Conservation (phyloP, 2,113 vertebrate genomes). For the Eurypyga helias region DNA sequence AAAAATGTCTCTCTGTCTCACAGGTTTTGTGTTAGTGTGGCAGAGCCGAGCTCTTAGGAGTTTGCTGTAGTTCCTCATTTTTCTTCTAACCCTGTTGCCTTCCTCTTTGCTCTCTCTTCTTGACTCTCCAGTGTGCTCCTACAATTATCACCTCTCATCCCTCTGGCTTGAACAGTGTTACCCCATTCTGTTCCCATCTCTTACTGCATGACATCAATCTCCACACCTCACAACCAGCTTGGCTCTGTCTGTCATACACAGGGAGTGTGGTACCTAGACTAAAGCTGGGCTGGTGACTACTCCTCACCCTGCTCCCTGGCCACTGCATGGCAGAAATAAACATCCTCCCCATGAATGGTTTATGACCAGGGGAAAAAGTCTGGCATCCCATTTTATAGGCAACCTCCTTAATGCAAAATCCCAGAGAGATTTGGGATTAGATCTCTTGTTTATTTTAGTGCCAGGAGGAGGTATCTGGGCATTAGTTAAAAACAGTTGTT, state of each 20-base stretch:
- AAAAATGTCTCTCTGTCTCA: background rate
- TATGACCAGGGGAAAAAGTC: background rate
- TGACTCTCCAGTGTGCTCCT: background rate
- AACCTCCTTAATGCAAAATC: background rate
- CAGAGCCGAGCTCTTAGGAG: background rate
- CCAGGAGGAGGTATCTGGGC: background rate
- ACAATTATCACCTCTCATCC: background rate
- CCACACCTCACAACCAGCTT: background rate
- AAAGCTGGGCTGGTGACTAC: background rate
- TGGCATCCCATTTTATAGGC: background rate
- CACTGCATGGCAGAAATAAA: background rate
- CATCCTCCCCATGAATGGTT: background rate
- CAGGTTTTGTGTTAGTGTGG: background rate
- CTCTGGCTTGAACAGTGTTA: background rate
- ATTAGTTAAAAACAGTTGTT: background rate
- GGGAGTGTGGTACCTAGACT: background rate
- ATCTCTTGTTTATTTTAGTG: background rate
- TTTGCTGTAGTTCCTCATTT: background rate
- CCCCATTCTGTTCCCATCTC: background rate
- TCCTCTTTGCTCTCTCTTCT: background rate
- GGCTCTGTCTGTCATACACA: accelerated
- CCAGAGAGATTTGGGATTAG: background rate
- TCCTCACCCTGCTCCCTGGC: background rate
- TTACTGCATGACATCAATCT: background rate
- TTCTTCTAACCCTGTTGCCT: background rate